These are phyloP conservation scores for Ochotona princeps DNA, from an alignment of 2,113 vertebrate species.

Conservation along the genomic window DNA sequence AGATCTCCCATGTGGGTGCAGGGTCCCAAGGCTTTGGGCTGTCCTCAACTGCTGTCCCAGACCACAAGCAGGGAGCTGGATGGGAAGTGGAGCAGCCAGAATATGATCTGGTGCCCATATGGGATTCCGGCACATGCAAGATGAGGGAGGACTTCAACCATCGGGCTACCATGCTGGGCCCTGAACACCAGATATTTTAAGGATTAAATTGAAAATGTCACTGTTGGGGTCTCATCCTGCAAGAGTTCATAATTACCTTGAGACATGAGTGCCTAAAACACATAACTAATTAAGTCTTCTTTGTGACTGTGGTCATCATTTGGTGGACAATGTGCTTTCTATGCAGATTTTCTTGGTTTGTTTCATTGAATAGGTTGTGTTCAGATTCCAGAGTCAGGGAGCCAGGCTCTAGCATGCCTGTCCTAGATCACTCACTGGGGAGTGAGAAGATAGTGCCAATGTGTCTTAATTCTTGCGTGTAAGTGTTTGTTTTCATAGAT, in stretches of 20 bases:
- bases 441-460: neutral
- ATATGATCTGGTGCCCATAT: no score
- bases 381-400: neutral
- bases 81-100: no score
- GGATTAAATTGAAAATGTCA: neutral
- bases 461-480: conserved; percentile 31
- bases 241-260: neutral
- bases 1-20: no score
- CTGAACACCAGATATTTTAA: neutral
- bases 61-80: no score
- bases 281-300: conserved; percentile 8
- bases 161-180: no score
- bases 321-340: neutral
- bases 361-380: neutral
- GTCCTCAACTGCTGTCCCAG: no score
- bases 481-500: neutral
- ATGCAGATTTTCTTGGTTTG: neutral
- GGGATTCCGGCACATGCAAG: no score
- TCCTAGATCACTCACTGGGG: neutral
- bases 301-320: neutral
- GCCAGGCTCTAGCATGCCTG: neutral
- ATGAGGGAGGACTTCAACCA: no score
- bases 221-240: neutral
- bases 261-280: neutral
- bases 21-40: no score